A percentile compares a stretch with the other conserved stretches of the same genome.
These are phyloP conservation scores for Melanotaenia duboulayi DNA, from an alignment of 2,113 vertebrate genomes.

Conservation along the genomic window DNA sequence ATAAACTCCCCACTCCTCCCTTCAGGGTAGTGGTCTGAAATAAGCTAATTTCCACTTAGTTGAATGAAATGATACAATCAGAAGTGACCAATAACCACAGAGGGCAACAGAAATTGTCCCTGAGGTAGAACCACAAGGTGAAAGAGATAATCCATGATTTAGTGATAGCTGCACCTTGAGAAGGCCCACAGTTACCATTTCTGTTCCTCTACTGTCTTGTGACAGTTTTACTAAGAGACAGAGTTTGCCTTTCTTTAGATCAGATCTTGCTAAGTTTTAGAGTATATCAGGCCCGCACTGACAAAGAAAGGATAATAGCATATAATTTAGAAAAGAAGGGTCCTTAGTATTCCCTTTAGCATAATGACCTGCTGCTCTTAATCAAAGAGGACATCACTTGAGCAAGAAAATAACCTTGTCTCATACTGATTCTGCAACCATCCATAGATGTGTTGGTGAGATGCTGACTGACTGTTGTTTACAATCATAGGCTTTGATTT, in stretches of 20 bases:
- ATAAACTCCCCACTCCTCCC: conserved; percentile 36
- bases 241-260: no score
- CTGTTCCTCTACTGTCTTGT: conserved; percentile 9
- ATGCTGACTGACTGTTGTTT: neutral
- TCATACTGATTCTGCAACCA: conserved; percentile 9
- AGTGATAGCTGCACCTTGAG: conserved; percentile 43
- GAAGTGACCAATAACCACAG: conserved; percentile 56
- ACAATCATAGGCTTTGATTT: conserved; percentile 6
- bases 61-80: conserved; percentile 59
- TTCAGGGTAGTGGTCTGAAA: conserved; percentile 22
- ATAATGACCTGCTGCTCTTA: neutral
- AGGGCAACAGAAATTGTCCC: conserved; percentile 50
- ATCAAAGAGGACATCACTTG: conserved; percentile 10
- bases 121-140: conserved; percentile 53
- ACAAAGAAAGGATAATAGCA: neutral
- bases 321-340: neutral
- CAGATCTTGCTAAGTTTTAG: no score
- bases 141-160: conserved; percentile 59
- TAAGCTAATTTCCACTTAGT: conserved; percentile 64
- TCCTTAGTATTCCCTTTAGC: conserved; percentile 1
- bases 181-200: conserved; percentile 16
- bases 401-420: conserved; percentile 2
- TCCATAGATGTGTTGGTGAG: neutral
- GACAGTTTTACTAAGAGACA: neutral
- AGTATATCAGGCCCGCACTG: no score